Conservation (phyloP, 53 echinoderm and acorn worm species). For the Crossaster papposus region DNA sequence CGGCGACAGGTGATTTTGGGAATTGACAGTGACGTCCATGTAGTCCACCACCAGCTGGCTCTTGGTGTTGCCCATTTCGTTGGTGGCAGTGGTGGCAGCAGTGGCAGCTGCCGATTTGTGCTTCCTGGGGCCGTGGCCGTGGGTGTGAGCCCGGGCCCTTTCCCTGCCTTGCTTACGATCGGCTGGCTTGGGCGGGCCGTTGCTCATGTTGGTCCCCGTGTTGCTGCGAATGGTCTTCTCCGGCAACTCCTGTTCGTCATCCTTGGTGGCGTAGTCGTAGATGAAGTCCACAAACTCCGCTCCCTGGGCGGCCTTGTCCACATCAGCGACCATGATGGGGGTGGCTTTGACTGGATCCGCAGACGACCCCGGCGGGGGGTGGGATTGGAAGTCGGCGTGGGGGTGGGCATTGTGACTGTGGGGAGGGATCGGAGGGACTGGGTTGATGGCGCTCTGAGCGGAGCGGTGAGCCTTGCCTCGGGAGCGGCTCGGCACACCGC, state of each 20-base stretch:
- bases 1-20: constrained; percentile 24
- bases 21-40: constrained; percentile 74
- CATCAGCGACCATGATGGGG: constrained; percentile 39
- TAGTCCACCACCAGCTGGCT: constrained; percentile 88
- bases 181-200: constrained; percentile 54
- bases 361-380: constrained; percentile 1
- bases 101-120: constrained; percentile 70
- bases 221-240: constrained; percentile 44
- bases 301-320: constrained; percentile 57
- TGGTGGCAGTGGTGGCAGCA: too few species aligned
- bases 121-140: constrained; percentile 84
- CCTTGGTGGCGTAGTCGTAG: constrained; percentile 91
- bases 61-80: constrained; percentile 79
- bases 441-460: constrained; percentile 74
- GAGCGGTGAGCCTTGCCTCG: constrained; percentile 72
- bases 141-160: constrained; percentile 87
- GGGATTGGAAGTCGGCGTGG: constrained; percentile 30
- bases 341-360: constrained; percentile 51
- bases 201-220: constrained; percentile 47
- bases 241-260: constrained; percentile 44
- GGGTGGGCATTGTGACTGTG: constrained; percentile 51
- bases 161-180: constrained; percentile 79
- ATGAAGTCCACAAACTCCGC: constrained; percentile 92
- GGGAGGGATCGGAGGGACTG: constrained; percentile 57
- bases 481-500: constrained; percentile 79